Evolutionary conservation across 2,113 vertebrate genomes (phyloP).

Genomic region (Crotalus helleri): DNA sequence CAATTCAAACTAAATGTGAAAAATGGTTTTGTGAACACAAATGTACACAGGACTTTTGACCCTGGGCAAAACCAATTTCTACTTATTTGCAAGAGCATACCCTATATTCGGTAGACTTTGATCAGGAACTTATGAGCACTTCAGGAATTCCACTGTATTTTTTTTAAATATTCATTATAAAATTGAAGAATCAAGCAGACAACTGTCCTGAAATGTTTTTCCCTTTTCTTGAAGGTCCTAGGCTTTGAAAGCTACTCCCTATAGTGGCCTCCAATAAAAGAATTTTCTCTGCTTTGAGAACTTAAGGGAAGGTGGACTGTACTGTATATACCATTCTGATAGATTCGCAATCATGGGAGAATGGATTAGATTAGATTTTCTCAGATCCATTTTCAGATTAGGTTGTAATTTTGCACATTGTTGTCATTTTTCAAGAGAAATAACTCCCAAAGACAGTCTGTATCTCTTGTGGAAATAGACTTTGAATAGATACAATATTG

Average conservation of each 20-base stretch:
- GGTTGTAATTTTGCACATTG: not conserved
- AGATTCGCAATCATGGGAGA: not conserved
- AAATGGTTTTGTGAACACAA: not conserved
- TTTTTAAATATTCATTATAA: not conserved
- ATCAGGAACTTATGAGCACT: not conserved
- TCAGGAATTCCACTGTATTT: not conserved
- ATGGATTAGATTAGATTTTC: not conserved
- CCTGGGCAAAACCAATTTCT: not conserved
- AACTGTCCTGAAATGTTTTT: not conserved
- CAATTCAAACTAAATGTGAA: not conserved
- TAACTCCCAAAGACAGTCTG: not conserved
- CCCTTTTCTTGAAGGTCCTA: not conserved
- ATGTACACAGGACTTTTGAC: not conserved
- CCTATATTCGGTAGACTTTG: not conserved
- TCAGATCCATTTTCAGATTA: not conserved
- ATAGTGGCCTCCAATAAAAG: not conserved
- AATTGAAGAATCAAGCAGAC: not conserved
- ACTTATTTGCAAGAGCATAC: not conserved
- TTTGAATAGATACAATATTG: not conserved
- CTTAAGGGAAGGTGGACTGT: not conserved
- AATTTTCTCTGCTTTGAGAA: not conserved
- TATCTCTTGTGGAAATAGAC: not conserved
- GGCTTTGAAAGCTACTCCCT: rapidly evolving
- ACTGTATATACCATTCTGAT: not conserved
- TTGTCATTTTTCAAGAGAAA: not conserved